phyloP scores from a whole-genome alignment of 2,888 invertebrate genomes.

The Tenthredo distinguenda region DNA sequence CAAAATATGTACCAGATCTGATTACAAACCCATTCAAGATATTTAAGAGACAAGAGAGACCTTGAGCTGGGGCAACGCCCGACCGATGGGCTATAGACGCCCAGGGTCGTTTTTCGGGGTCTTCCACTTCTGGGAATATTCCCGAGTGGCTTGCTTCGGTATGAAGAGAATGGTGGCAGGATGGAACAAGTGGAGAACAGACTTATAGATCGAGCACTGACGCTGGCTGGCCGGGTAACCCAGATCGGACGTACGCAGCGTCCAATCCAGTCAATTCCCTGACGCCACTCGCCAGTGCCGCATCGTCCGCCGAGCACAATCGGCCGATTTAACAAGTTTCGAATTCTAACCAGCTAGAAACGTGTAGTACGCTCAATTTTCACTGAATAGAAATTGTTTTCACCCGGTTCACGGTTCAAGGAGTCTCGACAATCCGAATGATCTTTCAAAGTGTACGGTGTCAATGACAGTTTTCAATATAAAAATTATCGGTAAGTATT shows the following conservation, averaged over 20 bases:
- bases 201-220: slow-evolving; percentile 58
- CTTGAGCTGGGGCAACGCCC: slow-evolving; percentile 15
- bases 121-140: slow-evolving; percentile 14
- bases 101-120: slow-evolving; percentile 6
- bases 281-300: slow-evolving; percentile 72
- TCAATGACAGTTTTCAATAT: neutral
- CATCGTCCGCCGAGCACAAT: slow-evolving; percentile 73
- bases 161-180: slow-evolving; percentile 55
- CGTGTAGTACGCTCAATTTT: slow-evolving; percentile 33
- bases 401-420: neutral
- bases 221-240: slow-evolving; percentile 78
- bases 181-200: slow-evolving; percentile 64
- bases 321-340: slow-evolving; percentile 46
- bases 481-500: slow-evolving; percentile 34
- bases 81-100: neutral
- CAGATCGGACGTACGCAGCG: slow-evolving; percentile 70
- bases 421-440: neutral
- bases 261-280: slow-evolving; percentile 72
- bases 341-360: slow-evolving; percentile 18
- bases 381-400: neutral
- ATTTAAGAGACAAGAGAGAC: neutral
- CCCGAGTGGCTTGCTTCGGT: neutral
- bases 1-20: slow-evolving; percentile 24
- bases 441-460: slow-evolving; percentile 14
- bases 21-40: neutral